These are phyloP conservation scores for Aromia moschata DNA, from an alignment of 2,888 invertebrate species.

Conservation along the genomic window DNA sequence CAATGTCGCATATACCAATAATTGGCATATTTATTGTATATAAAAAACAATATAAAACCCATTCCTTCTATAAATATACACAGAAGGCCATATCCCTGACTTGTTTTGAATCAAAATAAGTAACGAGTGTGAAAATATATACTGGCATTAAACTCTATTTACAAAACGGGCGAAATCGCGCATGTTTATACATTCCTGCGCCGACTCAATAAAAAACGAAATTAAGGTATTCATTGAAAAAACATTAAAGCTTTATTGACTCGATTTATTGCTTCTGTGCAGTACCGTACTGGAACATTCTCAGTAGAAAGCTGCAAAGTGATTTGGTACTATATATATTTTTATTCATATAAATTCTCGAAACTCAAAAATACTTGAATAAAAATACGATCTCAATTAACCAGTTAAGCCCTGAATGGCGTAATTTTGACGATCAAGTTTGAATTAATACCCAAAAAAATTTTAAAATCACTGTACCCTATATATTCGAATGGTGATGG, in stretches of 20 bases:
- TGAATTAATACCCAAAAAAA: too few species aligned
- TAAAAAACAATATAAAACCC: slow-evolving; percentile 37
- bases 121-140: slow-evolving; percentile 6
- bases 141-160: slow-evolving; percentile 14
- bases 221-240: slow-evolving; percentile 9
- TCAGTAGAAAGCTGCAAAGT: neutral
- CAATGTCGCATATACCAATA: slow-evolving; percentile 30
- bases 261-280: neutral
- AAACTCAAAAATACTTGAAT: too few species aligned
- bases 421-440: too few species aligned
- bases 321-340: too few species aligned
- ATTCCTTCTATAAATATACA: slow-evolving; percentile 36
- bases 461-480: too few species aligned
- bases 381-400: too few species aligned
- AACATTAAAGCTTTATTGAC: slow-evolving; percentile 8
- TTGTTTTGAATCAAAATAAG: slow-evolving; percentile 21
- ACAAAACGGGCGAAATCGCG: slow-evolving; percentile 14
- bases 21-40: slow-evolving; percentile 36
- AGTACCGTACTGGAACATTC: slow-evolving; percentile 5
- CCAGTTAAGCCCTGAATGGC: too few species aligned
- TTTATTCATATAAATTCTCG: too few species aligned
- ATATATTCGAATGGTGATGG: too few species aligned
- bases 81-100: slow-evolving; percentile 26
- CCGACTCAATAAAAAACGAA: slow-evolving; percentile 8
- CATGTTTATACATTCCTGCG: slow-evolving; percentile 12